These are phyloP conservation scores for Aphelinus atriplicis DNA, from an alignment of 1,140 invertebrate species.

Conservation along the genomic window DNA sequence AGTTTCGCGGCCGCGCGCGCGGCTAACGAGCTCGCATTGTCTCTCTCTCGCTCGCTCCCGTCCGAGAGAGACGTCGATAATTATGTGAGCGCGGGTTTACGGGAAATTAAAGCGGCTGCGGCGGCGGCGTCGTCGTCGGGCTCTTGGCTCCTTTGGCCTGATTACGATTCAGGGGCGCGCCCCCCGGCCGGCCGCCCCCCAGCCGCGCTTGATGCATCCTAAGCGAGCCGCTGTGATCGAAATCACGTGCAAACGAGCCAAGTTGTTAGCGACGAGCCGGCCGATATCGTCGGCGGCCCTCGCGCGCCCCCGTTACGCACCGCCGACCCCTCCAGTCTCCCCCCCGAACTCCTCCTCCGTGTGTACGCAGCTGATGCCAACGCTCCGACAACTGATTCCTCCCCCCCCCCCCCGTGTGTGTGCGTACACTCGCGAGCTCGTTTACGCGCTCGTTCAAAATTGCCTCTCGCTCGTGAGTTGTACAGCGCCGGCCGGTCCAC, in stretches of 20 bases:
- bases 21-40: slow-evolving; percentile 58
- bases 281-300: too few relatives aligned
- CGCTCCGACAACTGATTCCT: too few relatives aligned
- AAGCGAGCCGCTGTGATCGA: slow-evolving; percentile 40
- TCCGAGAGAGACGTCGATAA: slow-evolving; percentile 51
- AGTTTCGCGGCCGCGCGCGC: neutral
- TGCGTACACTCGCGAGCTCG: too few relatives aligned
- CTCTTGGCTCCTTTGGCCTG: neutral
- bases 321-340: slow-evolving; percentile 46
- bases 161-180: slow-evolving; percentile 16
- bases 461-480: too few relatives aligned
- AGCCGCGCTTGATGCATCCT: slow-evolving; percentile 34
- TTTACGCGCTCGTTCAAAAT: too few relatives aligned
- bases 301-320: too few relatives aligned
- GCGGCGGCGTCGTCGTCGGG: too few relatives aligned
- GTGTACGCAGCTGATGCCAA: too few relatives aligned
- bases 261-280: slow-evolving; percentile 47
- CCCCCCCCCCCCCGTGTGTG: too few relatives aligned
- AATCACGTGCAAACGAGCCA: slow-evolving; percentile 50
- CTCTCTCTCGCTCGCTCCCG: slow-evolving; percentile 27
- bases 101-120: slow-evolving; percentile 6
- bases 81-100: slow-evolving; percentile 52
- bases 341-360: neutral
- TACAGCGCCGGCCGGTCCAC: too few relatives aligned
- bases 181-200: neutral